A percentile compares a stretch with the other conserved stretches of the same genome.
phyloP scores from a whole-genome alignment of 1,140 invertebrate genomes.

The Sesamia nonagrioides region DNA sequence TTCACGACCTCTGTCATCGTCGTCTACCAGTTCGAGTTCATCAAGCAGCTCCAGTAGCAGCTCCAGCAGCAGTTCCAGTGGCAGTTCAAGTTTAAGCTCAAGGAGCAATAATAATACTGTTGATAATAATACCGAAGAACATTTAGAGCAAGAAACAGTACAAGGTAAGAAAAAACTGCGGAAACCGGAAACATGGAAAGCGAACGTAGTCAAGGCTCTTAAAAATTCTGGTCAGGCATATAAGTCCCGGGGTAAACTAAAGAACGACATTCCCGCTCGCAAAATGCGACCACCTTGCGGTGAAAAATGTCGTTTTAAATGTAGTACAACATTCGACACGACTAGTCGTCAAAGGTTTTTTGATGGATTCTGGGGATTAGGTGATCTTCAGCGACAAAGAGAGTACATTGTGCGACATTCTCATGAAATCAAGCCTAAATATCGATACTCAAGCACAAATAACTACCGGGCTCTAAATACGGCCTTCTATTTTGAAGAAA shows the following conservation, averaged over 20 bases:
- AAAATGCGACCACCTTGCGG: constrained; percentile 57
- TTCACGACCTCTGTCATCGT: background rate
- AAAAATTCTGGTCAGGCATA: constrained; percentile 56
- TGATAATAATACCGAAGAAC: background rate
- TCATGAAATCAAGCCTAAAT: constrained; percentile 59
- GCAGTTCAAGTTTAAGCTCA: too few species aligned
- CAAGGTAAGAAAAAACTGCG: constrained; percentile 8
- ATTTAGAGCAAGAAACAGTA: background rate
- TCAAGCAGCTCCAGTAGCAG: too few species aligned
- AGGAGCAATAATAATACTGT: too few species aligned
- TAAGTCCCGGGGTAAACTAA: constrained; percentile 47
- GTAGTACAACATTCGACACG: constrained; percentile 41
- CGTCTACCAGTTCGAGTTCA: background rate
- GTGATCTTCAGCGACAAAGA: constrained; percentile 58
- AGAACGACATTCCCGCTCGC: constrained; percentile 54
- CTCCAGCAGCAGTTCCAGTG: background rate
- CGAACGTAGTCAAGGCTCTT: constrained; percentile 51
- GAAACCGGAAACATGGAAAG: constrained; percentile 41
- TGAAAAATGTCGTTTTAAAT: constrained; percentile 58
- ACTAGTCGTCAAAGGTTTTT: constrained; percentile 55
- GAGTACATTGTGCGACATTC: constrained; percentile 59
- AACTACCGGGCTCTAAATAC: constrained; percentile 57
- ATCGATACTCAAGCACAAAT: constrained; percentile 58
- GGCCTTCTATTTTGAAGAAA: constrained; percentile 49
- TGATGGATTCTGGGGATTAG: constrained; percentile 51